Evolutionary conservation across 1,140 invertebrate genomes (phyloP).

Genomic region (Brachionus rotundiformis): DNA sequence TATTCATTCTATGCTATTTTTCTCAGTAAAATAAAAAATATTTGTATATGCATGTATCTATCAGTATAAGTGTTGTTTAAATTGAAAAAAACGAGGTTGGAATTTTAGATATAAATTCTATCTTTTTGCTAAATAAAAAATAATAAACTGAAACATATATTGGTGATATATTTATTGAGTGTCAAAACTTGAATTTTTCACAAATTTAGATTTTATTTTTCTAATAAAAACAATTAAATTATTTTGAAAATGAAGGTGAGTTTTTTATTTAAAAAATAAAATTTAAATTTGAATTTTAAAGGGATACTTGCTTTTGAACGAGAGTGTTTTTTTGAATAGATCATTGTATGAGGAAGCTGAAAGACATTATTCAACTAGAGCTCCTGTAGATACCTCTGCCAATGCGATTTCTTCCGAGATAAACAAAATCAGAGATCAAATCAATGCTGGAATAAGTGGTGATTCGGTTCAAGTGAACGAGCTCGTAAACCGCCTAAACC

Average conservation of each 20-base stretch:
- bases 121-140: not conserved
- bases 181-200: not conserved
- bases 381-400: not conserved
- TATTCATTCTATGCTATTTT: not conserved
- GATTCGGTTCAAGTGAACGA: constrained; percentile 49
- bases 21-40: not conserved
- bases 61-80: constrained; percentile 10
- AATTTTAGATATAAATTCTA: constrained; percentile 18
- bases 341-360: constrained; percentile 49
- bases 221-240: not conserved
- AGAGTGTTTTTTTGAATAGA: constrained; percentile 39
- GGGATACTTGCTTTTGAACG: not conserved
- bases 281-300: not conserved
- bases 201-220: not conserved
- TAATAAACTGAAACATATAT: not conserved
- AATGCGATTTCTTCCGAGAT: not conserved
- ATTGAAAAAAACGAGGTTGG: constrained; percentile 13
- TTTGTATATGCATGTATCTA: not conserved
- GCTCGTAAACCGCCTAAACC: constrained; percentile 12
- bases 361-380: not conserved
- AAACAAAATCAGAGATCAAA: constrained; percentile 45
- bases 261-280: not conserved
- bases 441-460: constrained; percentile 5
- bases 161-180: not conserved
- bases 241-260: not conserved